Conservation (phyloP, 2,888 invertebrate genomes). For the Frankliniella intonsa region DNA sequence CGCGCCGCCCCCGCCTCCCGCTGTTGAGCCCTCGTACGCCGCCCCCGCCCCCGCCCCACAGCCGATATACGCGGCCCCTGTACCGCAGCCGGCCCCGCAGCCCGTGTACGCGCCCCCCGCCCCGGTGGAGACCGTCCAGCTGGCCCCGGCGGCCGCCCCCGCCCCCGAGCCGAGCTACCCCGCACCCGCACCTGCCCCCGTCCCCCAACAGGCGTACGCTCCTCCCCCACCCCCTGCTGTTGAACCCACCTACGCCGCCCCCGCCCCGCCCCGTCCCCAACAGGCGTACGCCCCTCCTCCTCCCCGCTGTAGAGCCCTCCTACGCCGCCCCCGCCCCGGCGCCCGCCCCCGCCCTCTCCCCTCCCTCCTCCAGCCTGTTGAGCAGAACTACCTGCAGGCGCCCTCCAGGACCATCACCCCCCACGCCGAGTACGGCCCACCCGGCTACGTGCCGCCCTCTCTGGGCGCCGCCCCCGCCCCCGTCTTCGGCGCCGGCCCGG, state of each 20-base stretch:
- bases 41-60: not conserved
- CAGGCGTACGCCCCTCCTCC: not conserved
- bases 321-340: not conserved
- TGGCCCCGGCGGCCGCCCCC: not conserved
- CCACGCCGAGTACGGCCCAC: not conserved
- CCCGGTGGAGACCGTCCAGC: not conserved
- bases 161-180: not conserved
- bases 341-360: not conserved
- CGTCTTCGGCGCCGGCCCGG: not conserved
- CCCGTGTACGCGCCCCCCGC: not conserved
- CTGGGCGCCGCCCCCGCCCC: not conserved
- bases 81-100: not conserved
- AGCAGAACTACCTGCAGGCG: too few relatives aligned
- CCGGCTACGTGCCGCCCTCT: not conserved
- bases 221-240: not conserved
- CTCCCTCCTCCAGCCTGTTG: not conserved
- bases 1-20: not conserved
- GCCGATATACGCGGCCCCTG: not conserved
- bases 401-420: not conserved
- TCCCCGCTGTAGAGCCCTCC: not conserved
- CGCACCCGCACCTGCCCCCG: not conserved
- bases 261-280: not conserved
- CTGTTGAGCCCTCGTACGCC: not conserved
- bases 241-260: not conserved
- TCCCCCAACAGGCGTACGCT: not conserved